Percentiles rank a stretch among this genome's conserved stretches.
phyloP scores from a whole-genome alignment of 1,140 invertebrate species.

The Drosophila funebris region DNA sequence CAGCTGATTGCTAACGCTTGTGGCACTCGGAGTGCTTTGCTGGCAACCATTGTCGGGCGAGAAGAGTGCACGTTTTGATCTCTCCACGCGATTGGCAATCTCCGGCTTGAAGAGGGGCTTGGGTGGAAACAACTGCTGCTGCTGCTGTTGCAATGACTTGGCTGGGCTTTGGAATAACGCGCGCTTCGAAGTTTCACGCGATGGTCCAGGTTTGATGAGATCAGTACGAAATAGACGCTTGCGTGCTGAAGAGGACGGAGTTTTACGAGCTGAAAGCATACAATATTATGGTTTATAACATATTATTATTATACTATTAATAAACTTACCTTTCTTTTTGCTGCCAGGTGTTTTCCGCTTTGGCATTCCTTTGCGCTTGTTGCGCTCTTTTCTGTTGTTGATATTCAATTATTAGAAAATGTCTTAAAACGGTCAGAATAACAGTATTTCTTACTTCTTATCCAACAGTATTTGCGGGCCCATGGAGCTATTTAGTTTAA shows the following conservation, averaged over 20 bases:
- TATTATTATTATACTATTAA: background rate
- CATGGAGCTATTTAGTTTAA: conserved; percentile 69
- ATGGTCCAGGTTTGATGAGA: conserved; percentile 70
- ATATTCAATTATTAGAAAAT: background rate
- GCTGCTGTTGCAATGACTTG: conserved; percentile 61
- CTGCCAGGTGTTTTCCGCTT: conserved; percentile 79
- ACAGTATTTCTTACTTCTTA: conserved; percentile 64
- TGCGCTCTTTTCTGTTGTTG: conserved; percentile 60
- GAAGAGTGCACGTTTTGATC: conserved; percentile 85
- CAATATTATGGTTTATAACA: background rate
- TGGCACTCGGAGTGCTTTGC: conserved; percentile 30
- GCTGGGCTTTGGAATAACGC: conserved; percentile 87
- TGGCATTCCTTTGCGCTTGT: conserved; percentile 75
- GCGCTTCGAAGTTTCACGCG: conserved; percentile 85
- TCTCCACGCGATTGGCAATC: conserved; percentile 79
- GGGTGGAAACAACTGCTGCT: conserved; percentile 56
- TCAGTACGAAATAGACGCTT: conserved; percentile 76
- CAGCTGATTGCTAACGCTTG: conserved; percentile 60
- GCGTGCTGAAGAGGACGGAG: conserved; percentile 84
- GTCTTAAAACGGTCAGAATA: background rate
- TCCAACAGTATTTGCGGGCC: conserved; percentile 80
- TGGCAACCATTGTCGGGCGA: conserved; percentile 67
- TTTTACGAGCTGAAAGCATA: conserved; percentile 62
- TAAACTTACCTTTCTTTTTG: conserved; percentile 71
- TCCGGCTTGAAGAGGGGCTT: conserved; percentile 75